Evolutionary conservation across 2,113 vertebrate genomes (phyloP), one percentile per base, ranked within the genome.

Genomic region (Caretta caretta): DNA sequence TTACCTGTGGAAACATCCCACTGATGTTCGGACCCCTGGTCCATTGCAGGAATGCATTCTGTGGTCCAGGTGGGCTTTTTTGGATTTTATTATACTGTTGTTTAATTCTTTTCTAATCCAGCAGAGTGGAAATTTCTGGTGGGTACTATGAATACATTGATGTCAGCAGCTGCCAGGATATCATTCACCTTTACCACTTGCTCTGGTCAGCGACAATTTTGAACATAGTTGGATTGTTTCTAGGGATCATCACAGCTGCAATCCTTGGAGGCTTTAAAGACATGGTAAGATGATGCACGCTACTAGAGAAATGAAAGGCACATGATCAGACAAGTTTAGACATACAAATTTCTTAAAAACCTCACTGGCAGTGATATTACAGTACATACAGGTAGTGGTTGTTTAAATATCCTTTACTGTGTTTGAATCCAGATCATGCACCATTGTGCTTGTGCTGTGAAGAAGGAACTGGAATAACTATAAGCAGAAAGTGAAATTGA

Each of bases 131-230:
- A 92, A 98, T 98, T 93, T 98, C 99, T 10, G 99, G 99, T 76
- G 99, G 99, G 38, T 99, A 99, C 98, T 99, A 99, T 8, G 99
- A 99, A 84, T 99, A 99, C 97, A 99, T 99, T 2, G 99, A 99
- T 35, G 99, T 99, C 95, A 99, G 98, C 97, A 99, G 99, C 98
- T 99, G 99, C 98, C 99, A 99, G 94, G 99, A 99, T 38, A 99
- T 99, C 96, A 99, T 99, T 93, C 98, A 99, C 94, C 99, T 99
- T 86, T 99, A 99, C 97, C 99, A 99, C 94, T 97, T 99, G 97
- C 97, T 99, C 76, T 99, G 99, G 99, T 99, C 99, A 0, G 99
- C 99, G 7, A 99, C 99, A 22, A 99, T 99, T 96, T 98, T 99
- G 95, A 99, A 99, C 97, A 99, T 99, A 9, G 98, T 99, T 3